Evolutionary conservation across 2,888 invertebrate species (phyloP).

Genomic region (Dysmachus trigonus): DNA sequence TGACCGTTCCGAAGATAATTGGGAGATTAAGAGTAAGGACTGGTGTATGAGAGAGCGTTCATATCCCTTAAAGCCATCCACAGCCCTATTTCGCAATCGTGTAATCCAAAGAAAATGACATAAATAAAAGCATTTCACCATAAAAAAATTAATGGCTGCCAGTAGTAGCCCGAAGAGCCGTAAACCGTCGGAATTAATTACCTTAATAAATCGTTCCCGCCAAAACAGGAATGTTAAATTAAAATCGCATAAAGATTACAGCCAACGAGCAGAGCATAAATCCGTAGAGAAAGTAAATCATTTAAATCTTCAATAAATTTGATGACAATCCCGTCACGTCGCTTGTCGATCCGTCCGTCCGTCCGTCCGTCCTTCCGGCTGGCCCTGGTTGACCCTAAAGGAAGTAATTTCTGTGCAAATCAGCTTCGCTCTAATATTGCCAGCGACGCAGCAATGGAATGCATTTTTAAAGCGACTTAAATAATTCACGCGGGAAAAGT

Average conservation of each 20-base stretch:
- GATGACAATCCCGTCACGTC: not conserved
- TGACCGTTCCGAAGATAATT: not conserved
- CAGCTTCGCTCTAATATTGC: not conserved
- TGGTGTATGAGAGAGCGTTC: not conserved
- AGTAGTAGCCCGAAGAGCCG: not conserved
- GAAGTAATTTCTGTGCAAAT: conserved; percentile 33
- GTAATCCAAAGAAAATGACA: not conserved
- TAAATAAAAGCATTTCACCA: not conserved
- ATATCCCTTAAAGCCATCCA: not conserved
- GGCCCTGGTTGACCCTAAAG: not conserved
- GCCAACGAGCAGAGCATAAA: not conserved
- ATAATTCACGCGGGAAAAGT: not conserved
- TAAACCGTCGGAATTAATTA: not conserved
- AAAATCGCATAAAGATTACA: not conserved
- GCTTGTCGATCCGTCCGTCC: not conserved
- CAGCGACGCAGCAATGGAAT: not conserved
- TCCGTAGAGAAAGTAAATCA: conserved; percentile 3
- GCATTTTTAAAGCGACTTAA: not conserved
- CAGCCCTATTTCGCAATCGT: not conserved
- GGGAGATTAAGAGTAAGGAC: not conserved
- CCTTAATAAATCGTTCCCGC: not conserved
- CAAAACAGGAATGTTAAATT: not conserved
- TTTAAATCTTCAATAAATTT: conserved; percentile 10
- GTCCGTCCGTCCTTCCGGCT: not conserved
- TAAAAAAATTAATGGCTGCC: not conserved